A percentile compares a stretch with the other conserved stretches of the same genome.
phyloP scores from a whole-genome alignment of 2,888 invertebrate species.

The Digitonthophagus gazella region DNA sequence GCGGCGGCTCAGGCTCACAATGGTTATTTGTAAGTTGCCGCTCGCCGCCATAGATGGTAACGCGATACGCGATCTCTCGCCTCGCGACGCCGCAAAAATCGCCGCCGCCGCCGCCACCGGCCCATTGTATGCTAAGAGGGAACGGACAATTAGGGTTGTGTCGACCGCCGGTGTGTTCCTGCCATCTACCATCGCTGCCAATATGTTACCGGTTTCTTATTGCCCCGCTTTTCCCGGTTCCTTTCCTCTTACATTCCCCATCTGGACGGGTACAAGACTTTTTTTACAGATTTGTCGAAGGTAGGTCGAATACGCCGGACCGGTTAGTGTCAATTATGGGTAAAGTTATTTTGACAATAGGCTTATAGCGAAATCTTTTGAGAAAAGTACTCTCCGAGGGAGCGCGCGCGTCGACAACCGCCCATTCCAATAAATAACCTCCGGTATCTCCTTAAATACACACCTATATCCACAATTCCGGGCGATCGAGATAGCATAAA shows the following conservation, averaged over 20 bases:
- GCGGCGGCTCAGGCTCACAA: not conserved
- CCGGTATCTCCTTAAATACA: slow-evolving; percentile 1
- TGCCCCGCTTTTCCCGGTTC: not conserved
- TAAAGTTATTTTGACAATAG: no score
- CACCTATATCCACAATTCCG: not conserved
- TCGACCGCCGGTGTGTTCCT: slow-evolving; percentile 33
- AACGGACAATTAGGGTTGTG: slow-evolving; percentile 46
- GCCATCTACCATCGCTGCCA: slow-evolving; percentile 33
- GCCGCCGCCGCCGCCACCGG: slow-evolving; percentile 24
- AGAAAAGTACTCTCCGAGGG: no score
- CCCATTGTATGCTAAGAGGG: slow-evolving; percentile 49
- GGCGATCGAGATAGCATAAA: slow-evolving; percentile 14
- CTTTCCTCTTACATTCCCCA: not conserved
- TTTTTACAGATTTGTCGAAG: not conserved
- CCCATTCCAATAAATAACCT: slow-evolving; percentile 4
- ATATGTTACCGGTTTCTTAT: slow-evolving; percentile 32
- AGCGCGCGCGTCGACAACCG: not conserved
- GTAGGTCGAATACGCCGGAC: no score
- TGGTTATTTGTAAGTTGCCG: not conserved
- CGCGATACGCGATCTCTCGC: not conserved
- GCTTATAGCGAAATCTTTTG: not conserved
- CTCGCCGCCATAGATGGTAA: not conserved
- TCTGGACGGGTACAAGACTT: not conserved
- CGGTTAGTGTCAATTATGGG: not conserved
- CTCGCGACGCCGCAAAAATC: not conserved